Evolutionary conservation across 2,888 invertebrate genomes (phyloP), one percentile per base, ranked within the genome.

Genomic region (Apamea crenata): DNA sequence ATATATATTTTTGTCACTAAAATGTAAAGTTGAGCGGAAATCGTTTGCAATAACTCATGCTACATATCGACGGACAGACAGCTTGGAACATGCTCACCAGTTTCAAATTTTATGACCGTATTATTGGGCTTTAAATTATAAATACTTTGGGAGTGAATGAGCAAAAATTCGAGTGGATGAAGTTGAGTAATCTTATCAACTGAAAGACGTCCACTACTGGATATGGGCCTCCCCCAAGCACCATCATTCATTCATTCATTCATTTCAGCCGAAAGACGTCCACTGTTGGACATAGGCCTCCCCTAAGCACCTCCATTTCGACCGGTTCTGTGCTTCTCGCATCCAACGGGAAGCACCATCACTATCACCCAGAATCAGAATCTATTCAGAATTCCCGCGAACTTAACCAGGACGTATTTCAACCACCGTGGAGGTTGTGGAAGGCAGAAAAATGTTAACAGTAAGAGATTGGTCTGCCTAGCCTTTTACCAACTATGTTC

Each of bases 11-110:
- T 66, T 77, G 83, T 86, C 79, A 69, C 68, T 83, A 59, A 77
- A 83, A 73, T 74, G 61, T 44, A 73, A 66, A 65, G 29, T 66
- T 29, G 32, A 69, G 36, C 85, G 85, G 84, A 85, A 86, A 77
- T 69, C 72, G 83, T 74, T 66, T 50, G 74, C 68, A 68, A 80
- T 86, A 77, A 83, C 74, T 86, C 87, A 61, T 25, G 18, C 18
- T 61, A 50, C 14, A 72, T 63, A 86, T 73, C 25, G 73, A 82
- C 78, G 3, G 63, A 85, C 77, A 61, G 68, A 66, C 83, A 18
- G 66, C 25, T 68, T 66, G 40, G 44, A 53, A 70, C 44, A 77
- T 61, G 73, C 59, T 75, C 66, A 67, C 29, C 12, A 50, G 32
- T 73, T 75, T 40, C 16, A 68, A 29, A 53, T 59, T 61, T 50